phyloP scores from a whole-genome alignment of 2,113 vertebrate genomes.

The Dromaius novaehollandiae region DNA sequence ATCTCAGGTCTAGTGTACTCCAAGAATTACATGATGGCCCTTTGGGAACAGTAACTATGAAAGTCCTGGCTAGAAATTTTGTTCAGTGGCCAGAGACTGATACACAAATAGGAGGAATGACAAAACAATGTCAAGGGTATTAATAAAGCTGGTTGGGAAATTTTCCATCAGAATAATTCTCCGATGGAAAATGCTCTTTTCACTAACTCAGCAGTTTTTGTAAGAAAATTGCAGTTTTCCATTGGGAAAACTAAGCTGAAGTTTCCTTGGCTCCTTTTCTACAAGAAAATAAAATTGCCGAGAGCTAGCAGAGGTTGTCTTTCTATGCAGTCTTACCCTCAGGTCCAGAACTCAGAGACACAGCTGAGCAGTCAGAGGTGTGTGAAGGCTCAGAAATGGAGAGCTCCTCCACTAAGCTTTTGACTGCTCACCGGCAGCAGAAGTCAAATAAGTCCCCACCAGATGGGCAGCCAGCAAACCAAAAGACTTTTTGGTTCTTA shows the following conservation, averaged over 20 bases:
- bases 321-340: neutral
- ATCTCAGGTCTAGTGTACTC: slow-evolving; percentile 58
- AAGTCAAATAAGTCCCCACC: neutral
- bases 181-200: slow-evolving; percentile 32
- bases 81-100: slow-evolving; percentile 35
- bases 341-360: neutral
- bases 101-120: slow-evolving; percentile 50
- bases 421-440: slow-evolving; percentile 6
- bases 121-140: slow-evolving; percentile 69
- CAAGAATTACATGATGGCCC: slow-evolving; percentile 57
- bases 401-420: neutral
- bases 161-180: slow-evolving; percentile 59
- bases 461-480: neutral
- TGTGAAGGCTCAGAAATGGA: neutral
- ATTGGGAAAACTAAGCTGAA: slow-evolving; percentile 38
- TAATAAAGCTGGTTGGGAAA: slow-evolving; percentile 62
- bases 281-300: neutral
- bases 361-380: neutral
- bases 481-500: neutral
- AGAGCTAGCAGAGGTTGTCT: neutral
- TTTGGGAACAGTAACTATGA: slow-evolving; percentile 27
- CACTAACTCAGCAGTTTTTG: slow-evolving; percentile 51
- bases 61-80: slow-evolving; percentile 43
- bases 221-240: slow-evolving; percentile 44
- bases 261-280: slow-evolving; percentile 20